Evolutionary conservation across 2,113 vertebrate genomes (phyloP), one percentile per base, ranked within the genome.

Genomic region (Gopherus evgoodei): DNA sequence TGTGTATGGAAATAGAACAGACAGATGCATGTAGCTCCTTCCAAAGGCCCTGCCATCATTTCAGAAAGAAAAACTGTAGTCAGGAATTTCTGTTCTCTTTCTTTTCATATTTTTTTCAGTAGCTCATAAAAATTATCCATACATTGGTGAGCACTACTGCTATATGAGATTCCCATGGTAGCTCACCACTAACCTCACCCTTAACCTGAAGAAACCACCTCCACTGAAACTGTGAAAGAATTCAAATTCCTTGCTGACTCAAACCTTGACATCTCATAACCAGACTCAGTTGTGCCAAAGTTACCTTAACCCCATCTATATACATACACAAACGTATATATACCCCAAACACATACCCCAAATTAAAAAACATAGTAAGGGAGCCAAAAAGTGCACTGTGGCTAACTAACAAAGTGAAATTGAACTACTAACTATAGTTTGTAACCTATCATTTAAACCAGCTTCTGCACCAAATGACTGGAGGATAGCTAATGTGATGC

Each of bases 61-160:
- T 90, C 24, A 47, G 17, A n/a, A 84, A 85, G 38, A n/a, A 69
- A 80, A n/a, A 31, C 52, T 44, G 79, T 53, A 65, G 47, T n/a
- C 5, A 11, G 27, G 47, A 59, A 44, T 85, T 80, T 81, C 75
- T 80, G 47, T 47, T 80, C 27, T 85, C 25, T 47, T 72, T 49
- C 27, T 50, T 79, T 90, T 49, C 38, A 12, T 56, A 47, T 54
- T 57, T 83, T 59, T 17, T 85, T 65, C 62, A n/a, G 83, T 12
- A 85, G 80, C 79, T 90, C 83, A 54, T 65, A 53, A 69, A 90
- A 65, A 90, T 69, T 85, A 84, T 53, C 31, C 56, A 84, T 54
- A 85, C 56, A 49, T 90, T 90, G 75, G n/a, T 90, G 89, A 85
- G 89, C 75, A 85, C 83, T 85, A 83, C 83, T 90, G 75, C 49